Base-by-base conservation (phyloP, 1,140 invertebrate genomes). In the Musca domestica region DNA sequence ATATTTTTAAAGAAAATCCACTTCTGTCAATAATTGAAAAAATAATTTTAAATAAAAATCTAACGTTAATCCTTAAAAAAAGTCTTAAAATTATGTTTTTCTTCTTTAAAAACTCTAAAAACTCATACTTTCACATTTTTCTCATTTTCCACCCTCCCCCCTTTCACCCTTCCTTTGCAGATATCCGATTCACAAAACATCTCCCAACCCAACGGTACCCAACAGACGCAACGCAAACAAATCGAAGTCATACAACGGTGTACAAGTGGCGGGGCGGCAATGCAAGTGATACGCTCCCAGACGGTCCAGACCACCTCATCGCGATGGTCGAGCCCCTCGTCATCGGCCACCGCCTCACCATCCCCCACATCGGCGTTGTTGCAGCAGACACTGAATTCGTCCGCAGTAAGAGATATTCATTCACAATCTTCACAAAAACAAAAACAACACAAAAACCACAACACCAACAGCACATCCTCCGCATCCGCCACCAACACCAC, bases 211-310 rank as follows among this genome's bases (percentile, higher is more conserved):
- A 78, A 82, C 46, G 80, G 80, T 72, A 82, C 76, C 71, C 83
- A 84, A 72, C 83, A 84, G 71, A 82, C 79, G 72, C 83, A 84
- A 71, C 83, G 83, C 70, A 83, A 84, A 73, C 83, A 85, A 72
- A 78, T 85, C 71, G 84, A 85, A 76, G 84, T 85, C 64, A 81
- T 85, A 68, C 82, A 84, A 71, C 79, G 81, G 49, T 61, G 56
- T 30, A 82, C 80, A 67, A 81, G 83, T 68, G 81, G 83, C 64
- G 83, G 82, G 67, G 83, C 83, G 65, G 78, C 80, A 65, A 74
- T 85, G 73, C 84, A 85, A 73, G 84, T 85, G 67, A 83, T 85
- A 73, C 84, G 84, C 75, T 82, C 84, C 49, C 83, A 84, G 66
- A 85, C 83, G 58, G 81, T 85, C 54, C 76, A 81, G 73, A 81